Evolutionary conservation across 2,888 invertebrate genomes (phyloP).

Genomic region (Hypercompe scribonia): DNA sequence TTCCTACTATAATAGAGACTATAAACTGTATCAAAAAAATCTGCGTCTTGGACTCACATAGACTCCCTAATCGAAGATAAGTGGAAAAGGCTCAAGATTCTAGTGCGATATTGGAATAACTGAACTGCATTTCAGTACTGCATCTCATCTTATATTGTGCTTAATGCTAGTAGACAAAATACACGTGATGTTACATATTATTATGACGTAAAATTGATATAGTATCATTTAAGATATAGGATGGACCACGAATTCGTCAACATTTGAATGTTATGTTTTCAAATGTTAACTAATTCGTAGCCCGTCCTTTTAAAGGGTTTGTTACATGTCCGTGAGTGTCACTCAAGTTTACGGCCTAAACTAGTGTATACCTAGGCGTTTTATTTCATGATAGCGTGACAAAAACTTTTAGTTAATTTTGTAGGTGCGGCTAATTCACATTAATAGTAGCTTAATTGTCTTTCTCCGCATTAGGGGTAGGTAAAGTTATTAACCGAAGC

Average conservation of each 20-base stretch:
- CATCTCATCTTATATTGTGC: neutral
- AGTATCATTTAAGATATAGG: neutral
- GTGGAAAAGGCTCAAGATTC: neutral
- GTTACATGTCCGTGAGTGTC: neutral
- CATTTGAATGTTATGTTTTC: too few species aligned
- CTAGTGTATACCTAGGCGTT: neutral
- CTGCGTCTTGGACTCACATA: too few species aligned
- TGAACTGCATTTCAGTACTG: neutral
- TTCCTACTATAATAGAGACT: too few species aligned
- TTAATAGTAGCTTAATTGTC: slow-evolving; percentile 26
- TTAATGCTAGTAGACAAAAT: neutral
- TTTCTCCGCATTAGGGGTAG: slow-evolving; percentile 7
- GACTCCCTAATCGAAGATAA: neutral
- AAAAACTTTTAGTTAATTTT: slow-evolving; percentile 51
- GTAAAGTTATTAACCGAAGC: neutral
- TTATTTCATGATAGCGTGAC: slow-evolving; percentile 44
- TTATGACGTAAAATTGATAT: neutral
- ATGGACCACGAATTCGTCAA: too few species aligned
- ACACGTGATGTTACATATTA: neutral
- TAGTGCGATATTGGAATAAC: neutral
- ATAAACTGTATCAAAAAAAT: too few species aligned
- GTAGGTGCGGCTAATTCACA: slow-evolving; percentile 46
- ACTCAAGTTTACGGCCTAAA: neutral
- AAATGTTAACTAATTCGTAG: too few species aligned
- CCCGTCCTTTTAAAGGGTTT: neutral